Base-by-base conservation (phyloP, 2,113 vertebrate species). In the Nyctibius bracteatus region DNA sequence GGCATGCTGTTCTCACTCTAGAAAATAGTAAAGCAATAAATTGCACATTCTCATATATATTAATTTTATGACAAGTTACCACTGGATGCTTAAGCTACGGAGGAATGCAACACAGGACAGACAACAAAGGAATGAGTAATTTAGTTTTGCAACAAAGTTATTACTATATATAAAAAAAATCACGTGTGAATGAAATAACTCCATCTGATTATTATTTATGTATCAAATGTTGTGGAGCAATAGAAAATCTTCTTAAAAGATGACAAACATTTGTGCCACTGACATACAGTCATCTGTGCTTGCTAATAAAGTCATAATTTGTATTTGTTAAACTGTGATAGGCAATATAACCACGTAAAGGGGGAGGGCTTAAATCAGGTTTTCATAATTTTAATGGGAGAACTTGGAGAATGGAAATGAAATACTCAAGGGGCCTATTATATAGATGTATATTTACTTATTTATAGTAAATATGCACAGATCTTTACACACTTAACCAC, bases 41-140 rank as follows among this genome's bases (percentile, higher is more conserved):
- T 16, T 47, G 14, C 10, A 18, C 9, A 3, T 78, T 78, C 31
- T 44, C 3, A 0, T 21, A 4, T 8, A 5, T 5, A 6, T 43
- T 16, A 16, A 3, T 58, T 79, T 82, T 55, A 28, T 39, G 59
- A 17, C 27, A 39, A 2, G 0, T 43, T 57, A 16, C 18, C 16
- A 39, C 14, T 35, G 28, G 18, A 39, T 81, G 23, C 30, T 88
- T 58, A 43, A 66, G 7, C 4, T 54, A 5, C 51, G 20, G n/a
- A 74, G 43, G 18, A 66, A 44, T 2, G 1, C 21, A 71, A 44
- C 55, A 54, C 5, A 2, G 16, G 14, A 58, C 3, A 37, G 58
- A 43, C 10, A 73, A 35, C 7, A 51, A 35, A 6, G 3, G 13
- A 85, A 74, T 47, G 52, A 63, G 12, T 27, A 66, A 82, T 61